Evolutionary conservation across 2,113 vertebrate genomes (phyloP).

Genomic region (Pao palembangensis): DNA sequence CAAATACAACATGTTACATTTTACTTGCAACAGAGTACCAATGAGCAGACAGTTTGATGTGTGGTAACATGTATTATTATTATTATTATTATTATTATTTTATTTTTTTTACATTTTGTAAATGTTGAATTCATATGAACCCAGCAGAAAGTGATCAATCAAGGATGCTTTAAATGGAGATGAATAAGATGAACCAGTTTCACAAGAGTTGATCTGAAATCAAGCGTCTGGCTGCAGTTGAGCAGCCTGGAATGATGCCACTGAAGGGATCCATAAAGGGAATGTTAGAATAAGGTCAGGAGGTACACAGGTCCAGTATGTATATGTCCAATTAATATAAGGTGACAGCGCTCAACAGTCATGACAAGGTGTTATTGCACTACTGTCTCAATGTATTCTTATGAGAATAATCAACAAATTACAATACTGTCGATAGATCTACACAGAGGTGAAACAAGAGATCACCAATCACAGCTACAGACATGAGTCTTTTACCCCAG

Average conservation of each 20-base stretch:
- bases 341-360: slow-evolving; percentile 57
- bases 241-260: slow-evolving; percentile 37
- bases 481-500: slow-evolving; percentile 31
- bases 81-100: slow-evolving; percentile 23
- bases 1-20: slow-evolving; percentile 64
- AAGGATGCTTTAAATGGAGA: slow-evolving; percentile 33
- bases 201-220: slow-evolving; percentile 21
- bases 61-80: slow-evolving; percentile 1
- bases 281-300: slow-evolving; percentile 42
- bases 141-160: slow-evolving; percentile 41
- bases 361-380: slow-evolving; percentile 71
- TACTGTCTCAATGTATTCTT: slow-evolving; percentile 71
- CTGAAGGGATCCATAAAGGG: slow-evolving; percentile 53
- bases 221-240: slow-evolving; percentile 21
- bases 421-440: slow-evolving; percentile 69
- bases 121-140: slow-evolving; percentile 37
- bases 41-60: slow-evolving; percentile 53
- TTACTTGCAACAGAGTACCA: slow-evolving; percentile 58
- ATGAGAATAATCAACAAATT: slow-evolving; percentile 68
- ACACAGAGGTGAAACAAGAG: slow-evolving; percentile 66
- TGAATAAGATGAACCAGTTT: slow-evolving; percentile 16
- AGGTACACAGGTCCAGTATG: slow-evolving; percentile 51
- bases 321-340: slow-evolving; percentile 38
- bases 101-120: slow-evolving; percentile 4
- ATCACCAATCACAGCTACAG: slow-evolving; percentile 70